phyloP scores from a whole-genome alignment of 2,888 invertebrate species.

The Cataglyphis cursor region DNA sequence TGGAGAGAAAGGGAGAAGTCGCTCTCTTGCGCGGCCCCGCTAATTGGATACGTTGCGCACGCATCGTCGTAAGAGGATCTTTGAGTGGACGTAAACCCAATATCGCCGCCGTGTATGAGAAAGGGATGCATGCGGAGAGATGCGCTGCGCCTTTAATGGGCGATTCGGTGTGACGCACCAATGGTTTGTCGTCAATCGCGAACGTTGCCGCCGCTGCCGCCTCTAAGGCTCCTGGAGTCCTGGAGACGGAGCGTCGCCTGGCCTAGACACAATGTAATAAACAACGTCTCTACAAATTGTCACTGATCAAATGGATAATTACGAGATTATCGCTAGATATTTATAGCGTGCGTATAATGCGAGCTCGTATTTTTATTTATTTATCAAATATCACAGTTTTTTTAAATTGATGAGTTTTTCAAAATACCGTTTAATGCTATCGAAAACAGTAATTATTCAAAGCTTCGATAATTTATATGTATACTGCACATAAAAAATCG shows the following conservation, averaged over 20 bases:
- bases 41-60: constrained; percentile 75
- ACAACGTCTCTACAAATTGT: neutral
- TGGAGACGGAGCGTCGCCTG: constrained; percentile 12
- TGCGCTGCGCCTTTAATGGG: constrained; percentile 50
- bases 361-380: constrained; percentile 20
- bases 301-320: constrained; percentile 7
- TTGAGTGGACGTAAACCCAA: constrained; percentile 69
- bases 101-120: constrained; percentile 63
- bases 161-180: constrained; percentile 48
- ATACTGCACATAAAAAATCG: neutral
- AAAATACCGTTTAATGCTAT: neutral
- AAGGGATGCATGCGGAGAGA: constrained; percentile 63
- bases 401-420: neutral
- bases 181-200: constrained; percentile 27
- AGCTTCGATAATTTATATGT: neutral
- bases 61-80: constrained; percentile 69
- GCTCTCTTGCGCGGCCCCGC: constrained; percentile 72
- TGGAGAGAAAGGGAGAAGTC: constrained; percentile 70
- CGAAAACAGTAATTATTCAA: neutral
- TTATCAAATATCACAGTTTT: neutral
- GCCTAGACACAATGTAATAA: neutral
- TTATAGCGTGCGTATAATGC: neutral
- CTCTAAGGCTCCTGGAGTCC: neutral
- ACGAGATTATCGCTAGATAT: constrained; percentile 11
- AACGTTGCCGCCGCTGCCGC: neutral